These are phyloP conservation scores for Operophtera brumata DNA, from an alignment of 2,888 invertebrate species.

Conservation along the genomic window DNA sequence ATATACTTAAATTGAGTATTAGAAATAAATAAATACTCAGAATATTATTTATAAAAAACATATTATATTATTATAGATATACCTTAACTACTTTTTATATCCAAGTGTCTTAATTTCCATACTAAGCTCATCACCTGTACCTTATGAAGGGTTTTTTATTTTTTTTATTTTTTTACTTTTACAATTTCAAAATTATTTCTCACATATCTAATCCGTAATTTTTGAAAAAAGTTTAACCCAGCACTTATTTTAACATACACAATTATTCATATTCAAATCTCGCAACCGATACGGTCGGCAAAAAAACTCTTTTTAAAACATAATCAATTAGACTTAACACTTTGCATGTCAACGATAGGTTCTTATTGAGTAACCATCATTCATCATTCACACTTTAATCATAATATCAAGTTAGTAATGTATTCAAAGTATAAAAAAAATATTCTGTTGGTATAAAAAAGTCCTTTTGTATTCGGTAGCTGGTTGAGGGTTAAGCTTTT, in stretches of 20 bases:
- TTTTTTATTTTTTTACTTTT: neutral
- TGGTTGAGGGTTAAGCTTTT: slow-evolving; percentile 35
- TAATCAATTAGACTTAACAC: slow-evolving; percentile 65
- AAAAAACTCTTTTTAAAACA: slow-evolving; percentile 44
- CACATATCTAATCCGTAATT: neutral
- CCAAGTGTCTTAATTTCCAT: too few species aligned
- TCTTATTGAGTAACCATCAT: slow-evolving; percentile 41
- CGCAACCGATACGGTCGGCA: slow-evolving; percentile 21
- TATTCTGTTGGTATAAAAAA: slow-evolving; percentile 41
- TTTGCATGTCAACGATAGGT: slow-evolving; percentile 51
- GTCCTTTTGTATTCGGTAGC: slow-evolving; percentile 22
- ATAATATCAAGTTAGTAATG: slow-evolving; percentile 41
- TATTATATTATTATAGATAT: too few species aligned
- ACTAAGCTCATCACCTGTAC: too few species aligned
- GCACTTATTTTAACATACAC: too few species aligned
- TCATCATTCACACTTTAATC: slow-evolving; percentile 52
- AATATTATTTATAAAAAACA: too few species aligned
- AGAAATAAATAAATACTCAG: too few species aligned
- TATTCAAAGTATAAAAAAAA: slow-evolving; percentile 45
- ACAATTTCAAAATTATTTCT: neutral
- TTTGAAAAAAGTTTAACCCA: neutral
- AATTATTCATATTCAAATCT: slow-evolving; percentile 35
- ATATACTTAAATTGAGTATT: too few species aligned
- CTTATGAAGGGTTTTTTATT: too few species aligned
- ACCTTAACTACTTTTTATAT: too few species aligned